Conservation (phyloP, 2,888 invertebrate genomes). For the Eilema griseolum region DNA sequence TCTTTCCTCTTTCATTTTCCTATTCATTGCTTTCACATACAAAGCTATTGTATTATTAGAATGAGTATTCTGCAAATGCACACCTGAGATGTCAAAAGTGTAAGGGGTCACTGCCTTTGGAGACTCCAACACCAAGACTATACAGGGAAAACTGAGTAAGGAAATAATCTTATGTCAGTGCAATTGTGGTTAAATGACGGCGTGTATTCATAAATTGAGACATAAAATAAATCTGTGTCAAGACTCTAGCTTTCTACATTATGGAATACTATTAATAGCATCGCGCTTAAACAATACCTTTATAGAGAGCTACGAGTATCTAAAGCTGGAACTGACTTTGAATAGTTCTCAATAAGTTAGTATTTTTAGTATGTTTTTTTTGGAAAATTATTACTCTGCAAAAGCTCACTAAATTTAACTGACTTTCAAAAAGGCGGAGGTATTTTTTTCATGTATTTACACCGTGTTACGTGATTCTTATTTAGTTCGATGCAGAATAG, state of each 20-base stretch:
- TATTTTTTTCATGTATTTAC: too few species aligned
- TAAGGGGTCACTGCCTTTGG: background rate
- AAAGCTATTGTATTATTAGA: conserved; percentile 30
- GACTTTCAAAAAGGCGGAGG: too few species aligned
- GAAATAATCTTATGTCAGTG: conserved; percentile 17
- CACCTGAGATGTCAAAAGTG: background rate
- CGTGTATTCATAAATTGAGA: conserved; percentile 14
- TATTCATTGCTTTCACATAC: conserved; percentile 22
- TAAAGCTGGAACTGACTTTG: background rate
- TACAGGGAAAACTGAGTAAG: background rate
- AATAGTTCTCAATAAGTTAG: too few species aligned
- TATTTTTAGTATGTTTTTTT: too few species aligned
- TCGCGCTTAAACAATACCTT: conserved; percentile 9
- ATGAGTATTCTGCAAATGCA: conserved; percentile 4
- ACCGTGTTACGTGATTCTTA: too few species aligned
- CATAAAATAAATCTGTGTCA: conserved; percentile 23
- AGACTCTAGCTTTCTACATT: conserved; percentile 20
- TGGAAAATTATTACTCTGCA: background rate
- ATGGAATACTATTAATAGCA: conserved; percentile 8
- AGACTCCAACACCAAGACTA: too few species aligned
- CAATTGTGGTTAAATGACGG: conserved; percentile 8
- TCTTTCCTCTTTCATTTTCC: conserved; percentile 19
- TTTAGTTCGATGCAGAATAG: too few species aligned
- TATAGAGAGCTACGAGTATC: background rate
- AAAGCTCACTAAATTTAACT: too few species aligned